Base-by-base conservation (phyloP, 2,113 vertebrate species). In the Platysternon megacephalum region DNA sequence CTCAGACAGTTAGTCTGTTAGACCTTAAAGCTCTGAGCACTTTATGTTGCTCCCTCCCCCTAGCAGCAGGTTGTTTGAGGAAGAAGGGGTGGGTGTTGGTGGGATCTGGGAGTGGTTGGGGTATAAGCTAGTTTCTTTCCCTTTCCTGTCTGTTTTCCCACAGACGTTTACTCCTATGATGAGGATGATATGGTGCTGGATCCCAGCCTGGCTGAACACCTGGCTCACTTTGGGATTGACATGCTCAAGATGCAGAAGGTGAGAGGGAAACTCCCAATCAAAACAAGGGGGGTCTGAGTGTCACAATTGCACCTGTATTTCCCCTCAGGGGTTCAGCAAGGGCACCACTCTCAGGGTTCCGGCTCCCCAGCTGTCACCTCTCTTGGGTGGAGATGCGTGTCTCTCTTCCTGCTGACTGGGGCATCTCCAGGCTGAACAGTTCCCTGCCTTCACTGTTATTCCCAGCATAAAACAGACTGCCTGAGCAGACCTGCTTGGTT, bases 221-320 rank as follows among this genome's bases (percentile, higher is more conserved):
- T 99, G 12, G 74, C 99, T 93, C 99, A 99, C 96, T 99, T 99
- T 91, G 99, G 99, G 76, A 99, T 99, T 8, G 98, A 99, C 98
- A 99, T 99, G 99, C 99, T 99, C 97, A 99, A 99, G 96, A 99
- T 99, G 99, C 99, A 99, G 97, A 99, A 99, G 99, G 99, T 99
- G 96, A 97, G 97, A 42, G 28, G 35, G 7, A 24, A 12, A 51
- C 55, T 32, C 2, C 48, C 65, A 48, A 21, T 74, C 16, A 17
- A 4, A 0, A 8, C 39, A 5, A 80, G 55, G 28, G 28, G 22
- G 35, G 8, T 21, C 35, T 22, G 65, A 72, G 9, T 22, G 19
- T 72, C 65, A 39, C 65, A 72, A 17, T 17, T 72, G 16, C n/a
- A 39, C n/a, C 65, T 72, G 9, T 68, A 9, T 39, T 72, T 39